Evolutionary conservation across 1,140 invertebrate genomes (phyloP), one percentile per base, ranked within the genome.

Genomic region (Zeugodacus cucurbitae): DNA sequence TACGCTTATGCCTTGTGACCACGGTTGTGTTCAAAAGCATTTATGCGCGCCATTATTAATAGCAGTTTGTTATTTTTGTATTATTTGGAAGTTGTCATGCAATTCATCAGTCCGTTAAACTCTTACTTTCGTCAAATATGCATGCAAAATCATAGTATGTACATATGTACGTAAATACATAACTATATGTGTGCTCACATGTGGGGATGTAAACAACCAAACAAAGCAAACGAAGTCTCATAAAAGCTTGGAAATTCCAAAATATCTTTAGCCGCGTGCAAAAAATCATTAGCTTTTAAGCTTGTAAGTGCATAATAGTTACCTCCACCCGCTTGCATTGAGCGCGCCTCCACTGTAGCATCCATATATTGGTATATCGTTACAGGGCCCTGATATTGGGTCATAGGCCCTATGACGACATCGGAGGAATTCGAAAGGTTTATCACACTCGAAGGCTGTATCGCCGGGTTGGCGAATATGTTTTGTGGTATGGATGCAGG

Each of bases 291-390:
- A 62, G 26, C 37, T 22, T 32, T 5, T 44, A 78, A 62, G 26
- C 37, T 22, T 32, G 20, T 44, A 78, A 3, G 10, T 78, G 22
- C n/a, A 22, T 29, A 44, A 41, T 64, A 67, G 88, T 93, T 88
- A 91, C 91, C 91, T 87, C 90, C 90, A 0, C 90, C 89, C 6
- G 90, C 90, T 74, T 93, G 91, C 91, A 91, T 91, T 29, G 91
- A 89, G 48, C 91, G 89, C 1, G 91, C 89, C 86, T 91, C 91
- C 57, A 91, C 91, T 29, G 91, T 92, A 58, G 91, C 90, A 85
- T 93, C 92, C 92, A 93, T 92, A 89, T 94, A 93, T 88, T 92
- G 91, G 88, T 94, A 93, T 88, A 94, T 94, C 17, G 92, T 94
- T 29, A 94, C 93, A 6, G 93, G 93, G 58, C 92, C 93, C 88